Base-by-base conservation (phyloP, 2,888 invertebrate species). In the Neria commutata region DNA sequence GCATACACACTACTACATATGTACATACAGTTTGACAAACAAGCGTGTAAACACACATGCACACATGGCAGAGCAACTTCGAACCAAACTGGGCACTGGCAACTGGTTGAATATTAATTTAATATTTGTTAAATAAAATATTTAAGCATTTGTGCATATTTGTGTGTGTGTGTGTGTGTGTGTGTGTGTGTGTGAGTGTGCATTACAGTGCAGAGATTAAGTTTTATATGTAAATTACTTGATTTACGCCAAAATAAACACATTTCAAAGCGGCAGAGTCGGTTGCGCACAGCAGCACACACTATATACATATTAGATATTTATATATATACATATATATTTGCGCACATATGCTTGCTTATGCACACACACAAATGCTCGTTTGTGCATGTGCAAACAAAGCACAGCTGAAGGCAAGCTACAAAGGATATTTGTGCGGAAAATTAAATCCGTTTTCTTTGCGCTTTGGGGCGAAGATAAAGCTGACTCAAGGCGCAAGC, bases 241-340 rank as follows among this genome's bases (percentile, higher is more conserved):
- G 72, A 72, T 72, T 72, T 70, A 70, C 63, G 56, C 61, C 55
- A 56, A 66, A 62, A 67, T 72, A 71, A 68, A 63, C 61, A 67
- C 37, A 37, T 61, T 67, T 63, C 61, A 67, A 63, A 66, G 55
- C 60, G 61, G 62, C 63, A 58, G 48, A 61, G 37, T 37, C n/a
- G 37, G 37, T 6, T 11, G n/a, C 10, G n/a, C 37, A 37, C 6
- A 37, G n/a, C n/a, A n/a, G n/a, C 37, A 37, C 11, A 37, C 37
- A 37, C 11, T 6, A 37, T n/a, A 37, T 6, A 37, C 37, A 4
- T 14, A 11, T n/a, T 37, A n/a, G 37, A 37, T 37, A 37, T 37
- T n/a, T n/a, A n/a, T n/a, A n/a, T n/a, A n/a, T n/a, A n/a, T n/a
- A n/a, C n/a, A n/a, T n/a, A n/a, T n/a, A n/a, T n/a, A n/a, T n/a